Evolutionary conservation across 2,113 vertebrate species (phyloP).

Genomic region (Cavia aperea): DNA sequence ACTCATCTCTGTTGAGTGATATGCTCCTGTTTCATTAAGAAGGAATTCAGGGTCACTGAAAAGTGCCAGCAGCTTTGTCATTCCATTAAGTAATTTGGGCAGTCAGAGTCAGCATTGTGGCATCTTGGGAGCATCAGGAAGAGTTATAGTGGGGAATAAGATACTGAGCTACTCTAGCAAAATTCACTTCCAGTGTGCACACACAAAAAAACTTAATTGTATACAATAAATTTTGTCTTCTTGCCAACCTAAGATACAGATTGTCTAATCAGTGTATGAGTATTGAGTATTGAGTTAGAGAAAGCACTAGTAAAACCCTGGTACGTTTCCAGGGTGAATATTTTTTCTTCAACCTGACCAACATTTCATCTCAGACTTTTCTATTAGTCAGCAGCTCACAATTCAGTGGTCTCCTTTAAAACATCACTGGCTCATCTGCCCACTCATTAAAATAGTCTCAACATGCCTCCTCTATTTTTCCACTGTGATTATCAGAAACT

Average conservation of each 20-base stretch:
- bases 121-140: background rate
- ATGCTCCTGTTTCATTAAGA: conserved; percentile 15
- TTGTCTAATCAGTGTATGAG: background rate
- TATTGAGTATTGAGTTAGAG: background rate
- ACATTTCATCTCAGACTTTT: background rate
- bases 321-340: background rate
- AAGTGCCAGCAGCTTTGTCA: background rate
- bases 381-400: background rate
- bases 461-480: background rate
- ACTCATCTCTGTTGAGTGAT: background rate
- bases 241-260: background rate
- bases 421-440: background rate
- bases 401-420: background rate
- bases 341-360: conserved; percentile 30
- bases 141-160: background rate
- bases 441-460: background rate
- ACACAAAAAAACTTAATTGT: conserved; percentile 4
- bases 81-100: background rate
- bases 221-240: conserved; percentile 10
- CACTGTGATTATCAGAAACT: background rate
- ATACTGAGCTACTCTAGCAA: background rate
- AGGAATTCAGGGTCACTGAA: conserved; percentile 23
- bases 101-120: background rate
- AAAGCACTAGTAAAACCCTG: background rate
- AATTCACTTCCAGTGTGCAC: background rate